phyloP scores from a whole-genome alignment of 1,140 invertebrate genomes.

The Ips nitidus region DNA sequence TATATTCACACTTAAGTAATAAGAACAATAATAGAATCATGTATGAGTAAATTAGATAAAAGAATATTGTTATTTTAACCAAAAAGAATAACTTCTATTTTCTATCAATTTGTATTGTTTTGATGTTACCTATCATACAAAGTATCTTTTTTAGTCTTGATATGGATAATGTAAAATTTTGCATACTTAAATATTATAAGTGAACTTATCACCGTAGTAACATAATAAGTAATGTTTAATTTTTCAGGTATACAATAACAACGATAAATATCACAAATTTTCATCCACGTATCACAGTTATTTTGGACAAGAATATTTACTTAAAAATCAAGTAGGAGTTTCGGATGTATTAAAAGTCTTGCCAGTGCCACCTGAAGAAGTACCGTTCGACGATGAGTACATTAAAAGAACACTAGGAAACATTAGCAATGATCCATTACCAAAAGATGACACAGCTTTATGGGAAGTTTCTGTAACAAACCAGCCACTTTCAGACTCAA shows the following conservation, averaged over 20 bases:
- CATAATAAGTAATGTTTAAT: neutral
- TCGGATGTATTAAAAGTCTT: constrained; percentile 4
- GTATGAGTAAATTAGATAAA: too few relatives aligned
- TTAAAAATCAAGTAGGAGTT: constrained; percentile 3
- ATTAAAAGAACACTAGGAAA: neutral
- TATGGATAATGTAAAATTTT: too few relatives aligned
- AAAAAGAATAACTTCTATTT: too few relatives aligned
- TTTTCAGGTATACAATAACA: constrained; percentile 5
- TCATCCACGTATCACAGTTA: constrained; percentile 1
- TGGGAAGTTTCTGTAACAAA: constrained; percentile 3
- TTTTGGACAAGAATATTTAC: constrained; percentile 11
- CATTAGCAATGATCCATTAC: neutral
- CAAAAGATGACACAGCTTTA: constrained; percentile 16
- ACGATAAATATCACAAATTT: neutral
- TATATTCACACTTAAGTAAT: too few relatives aligned
- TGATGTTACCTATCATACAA: too few relatives aligned
- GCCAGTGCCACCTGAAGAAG: neutral
- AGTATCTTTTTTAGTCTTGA: too few relatives aligned
- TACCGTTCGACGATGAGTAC: constrained; percentile 7
- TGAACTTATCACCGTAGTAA: neutral
- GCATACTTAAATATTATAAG: neutral
- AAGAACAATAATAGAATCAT: too few relatives aligned
- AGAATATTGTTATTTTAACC: too few relatives aligned
- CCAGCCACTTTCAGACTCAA: neutral
- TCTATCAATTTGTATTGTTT: too few relatives aligned